These are phyloP conservation scores for Anguilla anguilla DNA, from an alignment of 2,797 vertebrate species.

Conservation along the genomic window DNA sequence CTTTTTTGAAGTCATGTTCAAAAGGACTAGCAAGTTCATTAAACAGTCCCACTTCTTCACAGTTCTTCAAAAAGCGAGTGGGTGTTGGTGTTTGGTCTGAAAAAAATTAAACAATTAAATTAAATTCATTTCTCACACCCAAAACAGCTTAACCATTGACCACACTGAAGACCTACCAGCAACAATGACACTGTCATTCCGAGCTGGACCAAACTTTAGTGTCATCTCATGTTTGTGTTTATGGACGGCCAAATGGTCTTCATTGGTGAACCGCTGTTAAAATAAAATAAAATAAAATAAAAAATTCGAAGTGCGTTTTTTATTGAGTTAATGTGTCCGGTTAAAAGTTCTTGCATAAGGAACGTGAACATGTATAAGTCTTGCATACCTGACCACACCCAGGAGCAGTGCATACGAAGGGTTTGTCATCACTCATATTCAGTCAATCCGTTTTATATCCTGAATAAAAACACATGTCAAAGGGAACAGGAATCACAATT, in stretches of 20 bases:
- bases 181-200: constrained; percentile 95
- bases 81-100: constrained; percentile 99
- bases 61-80: constrained; percentile 99
- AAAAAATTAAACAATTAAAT: constrained; percentile 32
- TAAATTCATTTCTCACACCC: not conserved
- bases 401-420: constrained; percentile 98
- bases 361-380: constrained; percentile 52
- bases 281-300: not conserved
- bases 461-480: constrained; percentile 53
- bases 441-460: constrained; percentile 84
- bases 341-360: constrained; percentile 16
- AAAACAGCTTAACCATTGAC: constrained; percentile 14
- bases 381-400: constrained; percentile 95
- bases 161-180: constrained; percentile 80
- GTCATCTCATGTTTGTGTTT: constrained; percentile 99
- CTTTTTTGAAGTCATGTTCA: constrained; percentile 99
- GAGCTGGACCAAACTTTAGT: constrained; percentile 98
- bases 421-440: constrained; percentile 99
- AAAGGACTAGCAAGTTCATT: constrained; percentile 98
- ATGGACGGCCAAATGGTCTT: constrained; percentile 99
- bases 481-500: constrained; percentile 34
- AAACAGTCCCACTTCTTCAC: constrained; percentile 98
- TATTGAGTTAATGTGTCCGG: not conserved
- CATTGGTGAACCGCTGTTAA: constrained; percentile 96
- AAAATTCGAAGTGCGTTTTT: no score